phyloP scores from a whole-genome alignment of 1,140 invertebrate species.

The Pygmarrhopalites habei region DNA sequence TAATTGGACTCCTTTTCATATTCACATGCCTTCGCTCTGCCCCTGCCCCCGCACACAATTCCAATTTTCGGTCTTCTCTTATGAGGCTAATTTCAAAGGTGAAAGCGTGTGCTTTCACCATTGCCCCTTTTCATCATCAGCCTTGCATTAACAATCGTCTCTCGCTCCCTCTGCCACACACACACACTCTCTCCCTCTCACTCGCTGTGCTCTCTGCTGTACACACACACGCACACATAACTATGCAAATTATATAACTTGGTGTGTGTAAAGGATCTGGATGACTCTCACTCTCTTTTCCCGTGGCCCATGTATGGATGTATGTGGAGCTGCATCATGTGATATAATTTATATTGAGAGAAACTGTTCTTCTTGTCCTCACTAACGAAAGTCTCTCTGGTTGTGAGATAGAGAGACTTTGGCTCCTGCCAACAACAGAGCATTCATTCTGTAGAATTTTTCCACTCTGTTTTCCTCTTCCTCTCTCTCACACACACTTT shows the following conservation, averaged over 20 bases:
- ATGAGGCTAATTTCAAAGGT: constrained; percentile 30
- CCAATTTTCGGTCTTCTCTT: constrained; percentile 6
- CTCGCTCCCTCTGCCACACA: neutral
- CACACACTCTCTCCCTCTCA: neutral
- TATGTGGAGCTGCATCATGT: too few relatives aligned
- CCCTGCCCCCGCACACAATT: neutral
- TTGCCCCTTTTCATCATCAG: constrained; percentile 10
- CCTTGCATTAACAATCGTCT: constrained; percentile 3
- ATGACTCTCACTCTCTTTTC: constrained; percentile 2
- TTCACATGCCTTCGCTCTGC: constrained; percentile 11
- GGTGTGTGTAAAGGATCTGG: neutral
- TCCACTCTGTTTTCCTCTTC: neutral
- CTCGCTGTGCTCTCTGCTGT: neutral
- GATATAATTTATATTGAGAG: too few relatives aligned
- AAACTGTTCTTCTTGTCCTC: too few relatives aligned
- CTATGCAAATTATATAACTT: neutral
- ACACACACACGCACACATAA: neutral
- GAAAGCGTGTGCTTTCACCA: constrained; percentile 17
- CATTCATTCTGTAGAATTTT: too few relatives aligned
- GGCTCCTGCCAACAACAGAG: too few relatives aligned
- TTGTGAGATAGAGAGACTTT: too few relatives aligned
- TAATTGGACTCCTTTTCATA: constrained; percentile 29
- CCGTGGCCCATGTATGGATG: too few relatives aligned
- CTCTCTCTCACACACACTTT: neutral
- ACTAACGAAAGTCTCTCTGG: too few relatives aligned